phyloP scores from a whole-genome alignment of 2,888 invertebrate species.

The Flexamia atlantica region DNA sequence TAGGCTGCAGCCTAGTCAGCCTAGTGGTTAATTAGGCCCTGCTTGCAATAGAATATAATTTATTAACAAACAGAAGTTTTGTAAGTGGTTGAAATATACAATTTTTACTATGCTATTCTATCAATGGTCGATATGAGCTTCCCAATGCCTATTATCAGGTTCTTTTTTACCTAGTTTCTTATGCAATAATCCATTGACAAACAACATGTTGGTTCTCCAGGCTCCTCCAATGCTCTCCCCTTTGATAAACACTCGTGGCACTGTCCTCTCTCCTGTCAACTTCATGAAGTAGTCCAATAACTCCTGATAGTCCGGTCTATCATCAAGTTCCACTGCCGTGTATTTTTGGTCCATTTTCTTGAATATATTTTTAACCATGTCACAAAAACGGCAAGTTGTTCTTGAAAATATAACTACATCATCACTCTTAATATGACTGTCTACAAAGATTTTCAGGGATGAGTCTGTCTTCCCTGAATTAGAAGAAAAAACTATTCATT shows the following conservation, averaged over 20 bases:
- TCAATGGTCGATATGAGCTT: neutral
- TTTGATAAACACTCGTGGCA: slow-evolving; percentile 20
- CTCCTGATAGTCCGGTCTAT: neutral
- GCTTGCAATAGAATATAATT: too few species aligned
- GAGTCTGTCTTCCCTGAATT: neutral
- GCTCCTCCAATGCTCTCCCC: slow-evolving; percentile 16
- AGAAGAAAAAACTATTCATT: neutral
- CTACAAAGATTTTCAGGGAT: neutral
- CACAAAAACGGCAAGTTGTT: slow-evolving; percentile 7
- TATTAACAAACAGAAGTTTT: too few species aligned
- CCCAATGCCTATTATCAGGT: neutral
- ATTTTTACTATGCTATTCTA: too few species aligned
- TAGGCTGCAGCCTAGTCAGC: too few species aligned
- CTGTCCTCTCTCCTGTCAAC: slow-evolving; percentile 11
- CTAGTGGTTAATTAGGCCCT: too few species aligned
- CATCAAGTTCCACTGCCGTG: slow-evolving; percentile 15
- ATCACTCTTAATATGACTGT: slow-evolving; percentile 2
- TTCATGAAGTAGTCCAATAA: neutral
- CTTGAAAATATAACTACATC: slow-evolving; percentile 40
- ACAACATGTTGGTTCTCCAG: slow-evolving; percentile 1
- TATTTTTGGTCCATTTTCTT: neutral
- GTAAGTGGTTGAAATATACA: too few species aligned
- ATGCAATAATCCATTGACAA: neutral
- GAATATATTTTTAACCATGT: slow-evolving; percentile 29
- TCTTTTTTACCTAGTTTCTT: neutral